Conservation (phyloP, 2,113 vertebrate species). For the Mobula birostris region DNA sequence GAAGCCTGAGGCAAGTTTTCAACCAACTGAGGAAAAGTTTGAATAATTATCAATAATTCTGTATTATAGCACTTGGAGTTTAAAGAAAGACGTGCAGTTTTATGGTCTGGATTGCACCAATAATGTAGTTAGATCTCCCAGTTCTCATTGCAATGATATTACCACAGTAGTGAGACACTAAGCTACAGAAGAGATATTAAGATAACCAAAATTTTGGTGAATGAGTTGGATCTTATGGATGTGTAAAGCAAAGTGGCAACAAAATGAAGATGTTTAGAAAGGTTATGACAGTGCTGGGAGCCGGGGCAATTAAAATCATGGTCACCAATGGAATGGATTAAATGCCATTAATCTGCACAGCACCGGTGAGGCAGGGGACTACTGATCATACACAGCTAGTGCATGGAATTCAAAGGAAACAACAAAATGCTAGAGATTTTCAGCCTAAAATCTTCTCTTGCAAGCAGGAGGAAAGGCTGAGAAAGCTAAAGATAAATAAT, state of each 20-base stretch:
- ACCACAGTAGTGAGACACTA: background rate
- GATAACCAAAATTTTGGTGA: background rate
- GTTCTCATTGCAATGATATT: background rate
- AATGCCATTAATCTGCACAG: background rate
- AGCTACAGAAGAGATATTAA: background rate
- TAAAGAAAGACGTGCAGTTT: background rate
- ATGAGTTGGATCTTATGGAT: background rate
- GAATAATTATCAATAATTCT: background rate
- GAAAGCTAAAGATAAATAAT: background rate
- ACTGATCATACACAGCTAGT: background rate
- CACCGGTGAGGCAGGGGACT: background rate
- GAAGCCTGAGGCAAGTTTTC: too few species aligned
- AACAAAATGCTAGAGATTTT: background rate
- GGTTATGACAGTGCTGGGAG: background rate
- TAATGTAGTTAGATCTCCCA: background rate
- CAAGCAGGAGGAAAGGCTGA: background rate
- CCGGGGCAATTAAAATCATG: background rate
- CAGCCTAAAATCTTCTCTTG: background rate
- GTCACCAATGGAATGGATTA: background rate
- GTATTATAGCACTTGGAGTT: background rate
- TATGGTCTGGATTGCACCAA: background rate
- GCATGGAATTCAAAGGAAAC: background rate
- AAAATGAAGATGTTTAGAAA: background rate
- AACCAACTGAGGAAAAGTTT: background rate
- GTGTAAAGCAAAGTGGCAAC: background rate